Evolutionary conservation across 2,888 invertebrate genomes (phyloP), one percentile per base, ranked within the genome.

Genomic region (Drosophila suboccidentalis): DNA sequence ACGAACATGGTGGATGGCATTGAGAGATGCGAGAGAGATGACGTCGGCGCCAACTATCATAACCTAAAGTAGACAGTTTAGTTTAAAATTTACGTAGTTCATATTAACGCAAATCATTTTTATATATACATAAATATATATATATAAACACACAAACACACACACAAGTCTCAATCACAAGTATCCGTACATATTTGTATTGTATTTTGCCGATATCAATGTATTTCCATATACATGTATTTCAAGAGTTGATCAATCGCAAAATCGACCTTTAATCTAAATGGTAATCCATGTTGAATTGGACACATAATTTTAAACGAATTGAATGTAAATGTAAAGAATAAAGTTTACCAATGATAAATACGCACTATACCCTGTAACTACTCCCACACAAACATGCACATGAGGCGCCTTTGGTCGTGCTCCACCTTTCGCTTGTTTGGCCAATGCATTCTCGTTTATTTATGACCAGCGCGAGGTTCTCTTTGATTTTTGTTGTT

Each of bases 331-430:
- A 85, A 74, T 84, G 84, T 87, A 80, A 84, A 87, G 82, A 84
- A 84, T 84, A 84, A 87, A 84, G 73, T 87, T 85, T 87, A 84
- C 86, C 84, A 84, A 84, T 82, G 88, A 84, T 82, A 84, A 80
- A 87, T 82, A 70, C 26, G 64, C 63, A 63, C 44, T 29, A 6
- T 51, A 26, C 11, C 11, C 8, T 44, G 1, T 22, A 22, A 6
- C 32, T 19, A 32, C 54, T 41, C 51, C 19, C 10, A 32, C 54
- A 32, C 39, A 38, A 1, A 9, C 17, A 50, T 19, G 15, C 10
- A 29, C 15, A 29, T 44, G 41, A 43, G 43, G 69, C 47, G 57
- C 44, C 61, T 49, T 46, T 39, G 34, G 34, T 62, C 49, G 62
- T 66, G 71, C 65, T 71, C 71, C 71, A 75, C 75, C 78, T 78